Base-by-base conservation (phyloP, 2,113 vertebrate species). In the Athene cunicularia region DNA sequence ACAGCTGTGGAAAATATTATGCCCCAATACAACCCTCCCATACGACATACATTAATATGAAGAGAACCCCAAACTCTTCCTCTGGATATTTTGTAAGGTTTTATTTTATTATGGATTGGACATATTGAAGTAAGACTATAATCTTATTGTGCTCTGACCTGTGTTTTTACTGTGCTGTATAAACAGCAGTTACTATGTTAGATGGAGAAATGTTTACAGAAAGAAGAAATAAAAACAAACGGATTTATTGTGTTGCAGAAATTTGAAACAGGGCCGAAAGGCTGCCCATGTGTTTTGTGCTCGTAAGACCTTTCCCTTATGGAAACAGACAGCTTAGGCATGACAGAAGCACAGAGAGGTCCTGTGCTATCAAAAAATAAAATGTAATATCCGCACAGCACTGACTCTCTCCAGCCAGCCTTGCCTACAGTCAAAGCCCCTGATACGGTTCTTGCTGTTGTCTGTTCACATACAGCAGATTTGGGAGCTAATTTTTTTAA, bases 1-100 rank as follows among this genome's bases (percentile, higher is more conserved):
- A 98, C 98, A 98, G 97, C 98, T 98, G 97, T 98, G 97, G 98
- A 98, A 98, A 98, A 98, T 98, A 98, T 98, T 98, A 97, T 96
- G 92, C 95, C 97, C 98, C 91, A 53, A 95, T 95, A 97, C 96
- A 97, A 97, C 85, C 95, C 95, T 96, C 95, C 95, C 97, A 97
- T 95, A 97, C 43, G 88, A 95, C 90, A 96, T 85, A 92, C 97
- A 97, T 97, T 97, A 98, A 97, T 98, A 97, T 7, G 56, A 89
- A 49, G 84, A 94, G 97, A 97, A 97, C 90, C 95, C 96, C 92
- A 93, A 97, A 96, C 50, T 91, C 94, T 97, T 97, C 96, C 95
- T 97, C 95, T 83, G 97, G 94, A 97, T 96, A 95, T 95, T 97
- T 97, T 93, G 96, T 97, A 94, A 95, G 93, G 86, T 97, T 97